Percentiles rank a stretch among this genome's conserved stretches.
phyloP scores from a whole-genome alignment of 2,113 vertebrate genomes.

The Leptodactylus fuscus region DNA sequence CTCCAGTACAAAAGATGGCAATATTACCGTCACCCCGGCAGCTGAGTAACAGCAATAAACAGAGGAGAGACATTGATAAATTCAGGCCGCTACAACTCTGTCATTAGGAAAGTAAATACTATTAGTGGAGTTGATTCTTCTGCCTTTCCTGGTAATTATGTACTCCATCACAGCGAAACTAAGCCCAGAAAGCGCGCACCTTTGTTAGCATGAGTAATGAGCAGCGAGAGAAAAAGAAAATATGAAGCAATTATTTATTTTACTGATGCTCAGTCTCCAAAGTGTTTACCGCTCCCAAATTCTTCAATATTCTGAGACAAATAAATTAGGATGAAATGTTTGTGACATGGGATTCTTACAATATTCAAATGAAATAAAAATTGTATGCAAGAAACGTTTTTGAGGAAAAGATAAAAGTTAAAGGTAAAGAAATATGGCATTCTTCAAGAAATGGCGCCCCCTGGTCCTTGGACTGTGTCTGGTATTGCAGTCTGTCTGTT shows the following conservation, averaged over 20 bases:
- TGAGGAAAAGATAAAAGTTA: not conserved
- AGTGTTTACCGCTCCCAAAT: not conserved
- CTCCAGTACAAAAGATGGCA: constrained; percentile 22
- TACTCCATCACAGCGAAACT: constrained; percentile 37
- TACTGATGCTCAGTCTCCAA: not conserved
- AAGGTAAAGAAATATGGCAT: not conserved
- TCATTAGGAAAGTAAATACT: constrained; percentile 61
- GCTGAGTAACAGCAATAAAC: not conserved
- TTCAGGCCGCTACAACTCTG: constrained; percentile 22
- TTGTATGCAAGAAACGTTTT: not conserved
- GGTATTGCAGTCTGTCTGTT: not conserved
- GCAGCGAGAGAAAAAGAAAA: not conserved
- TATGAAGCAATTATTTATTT: constrained; percentile 2
- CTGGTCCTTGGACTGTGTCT: not conserved
- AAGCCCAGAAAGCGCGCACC: not conserved
- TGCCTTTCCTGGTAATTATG: constrained; percentile 80
- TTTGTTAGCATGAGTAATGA: constrained; percentile 18
- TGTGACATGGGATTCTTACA: not conserved
- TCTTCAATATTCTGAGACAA: not conserved
- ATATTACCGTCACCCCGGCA: not conserved
- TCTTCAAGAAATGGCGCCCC: not conserved
- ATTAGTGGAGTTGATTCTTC: constrained; percentile 77
- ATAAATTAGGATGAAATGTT: not conserved
- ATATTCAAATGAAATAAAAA: not conserved
- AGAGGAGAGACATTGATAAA: constrained; percentile 47